Evolutionary conservation across 2,797 vertebrate genomes (phyloP), one percentile per base, ranked within the genome.

Genomic region (Galago senegalensis): DNA sequence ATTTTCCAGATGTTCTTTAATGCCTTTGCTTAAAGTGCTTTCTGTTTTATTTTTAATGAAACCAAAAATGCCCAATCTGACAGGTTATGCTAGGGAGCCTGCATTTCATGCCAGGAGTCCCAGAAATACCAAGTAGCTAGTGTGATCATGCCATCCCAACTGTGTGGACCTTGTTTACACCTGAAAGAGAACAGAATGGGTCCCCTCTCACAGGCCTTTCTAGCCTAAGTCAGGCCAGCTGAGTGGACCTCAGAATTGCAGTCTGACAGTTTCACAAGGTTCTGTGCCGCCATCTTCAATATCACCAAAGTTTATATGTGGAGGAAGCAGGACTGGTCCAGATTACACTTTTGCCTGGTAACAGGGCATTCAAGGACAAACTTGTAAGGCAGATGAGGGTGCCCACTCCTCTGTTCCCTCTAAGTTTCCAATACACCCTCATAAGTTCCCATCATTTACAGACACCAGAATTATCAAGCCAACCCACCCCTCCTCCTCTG

Each of bases 11-110:
- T 95, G 91, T 96, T 91, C 82, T 96, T 96, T 96, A 97, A 97
- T 53, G 46, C 31, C 84, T 85, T 60, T 83, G 95, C 94, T 96
- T 94, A 91, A 86, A 97, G 91, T 56, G 58, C 37, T 94, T 86
- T 90, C 82, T 96, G 80, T 96, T 97, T 95, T 89, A 94, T 96
- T 97, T 96, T 97, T 96, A 96, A 97, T 95, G 96, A 97, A 97
- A 97, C 80, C 63, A 91, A 96, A 97, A 79, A 56, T 46, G 37
- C 67, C 80, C 25, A 61, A 60, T 85, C 83, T 97, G 94, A 97
- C 95, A 97, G 90, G 96, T 96, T 91, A 95, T 70, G 83, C 34
- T 49, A 27, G 43, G 53, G 58, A 77, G 61, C 25, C 86, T 88
- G 29, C 53, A 82, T 96, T 97, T 91, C 96, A 94, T 79, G 89